phyloP scores from a whole-genome alignment of 2,113 vertebrate species.

The Acanthisitta chloris region DNA sequence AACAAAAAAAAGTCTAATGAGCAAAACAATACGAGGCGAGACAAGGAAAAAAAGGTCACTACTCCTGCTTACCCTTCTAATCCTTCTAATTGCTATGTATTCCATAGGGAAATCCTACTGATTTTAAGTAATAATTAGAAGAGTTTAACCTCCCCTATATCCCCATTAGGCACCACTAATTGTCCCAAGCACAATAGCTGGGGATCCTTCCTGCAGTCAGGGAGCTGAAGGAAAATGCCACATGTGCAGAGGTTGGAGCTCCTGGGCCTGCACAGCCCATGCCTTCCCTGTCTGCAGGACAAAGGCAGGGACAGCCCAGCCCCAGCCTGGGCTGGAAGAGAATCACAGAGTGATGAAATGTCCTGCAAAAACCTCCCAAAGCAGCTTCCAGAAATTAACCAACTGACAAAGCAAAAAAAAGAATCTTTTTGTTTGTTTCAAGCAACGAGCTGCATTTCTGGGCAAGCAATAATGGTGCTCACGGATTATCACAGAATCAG shows the following conservation, averaged over 20 bases:
- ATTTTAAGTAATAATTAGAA: neutral
- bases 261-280: neutral
- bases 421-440: neutral
- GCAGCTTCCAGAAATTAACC: neutral
- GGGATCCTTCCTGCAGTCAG: neutral
- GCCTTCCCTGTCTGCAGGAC: neutral
- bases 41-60: neutral
- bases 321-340: accelerated
- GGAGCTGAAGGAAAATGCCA: neutral
- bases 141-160: neutral
- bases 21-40: neutral
- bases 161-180: neutral
- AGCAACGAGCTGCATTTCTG: neutral
- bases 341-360: neutral
- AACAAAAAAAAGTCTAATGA: neutral
- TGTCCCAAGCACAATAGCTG: neutral
- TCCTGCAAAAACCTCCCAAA: neutral
- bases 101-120: neutral
- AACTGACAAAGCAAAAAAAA: neutral
- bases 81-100: conserved; percentile 23
- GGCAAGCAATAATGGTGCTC: neutral
- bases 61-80: neutral
- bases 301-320: neutral
- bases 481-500: neutral
- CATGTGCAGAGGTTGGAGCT: neutral